A percentile compares a stretch with the other conserved stretches of the same genome.
Conservation (phyloP, 2,797 vertebrate species). For the Danio albolineatus region DNA sequence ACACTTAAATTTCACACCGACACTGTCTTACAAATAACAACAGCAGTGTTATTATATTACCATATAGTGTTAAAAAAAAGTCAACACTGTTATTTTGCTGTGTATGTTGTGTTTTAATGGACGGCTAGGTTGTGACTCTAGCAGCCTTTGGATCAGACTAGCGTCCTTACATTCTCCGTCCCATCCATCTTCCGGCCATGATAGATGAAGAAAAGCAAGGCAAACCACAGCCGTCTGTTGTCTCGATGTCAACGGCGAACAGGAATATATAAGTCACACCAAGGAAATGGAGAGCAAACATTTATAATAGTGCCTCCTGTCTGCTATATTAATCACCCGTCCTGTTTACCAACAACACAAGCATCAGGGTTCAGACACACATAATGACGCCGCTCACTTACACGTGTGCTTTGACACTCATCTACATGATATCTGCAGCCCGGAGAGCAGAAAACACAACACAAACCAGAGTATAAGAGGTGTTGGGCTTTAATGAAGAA, state of each 20-base stretch:
- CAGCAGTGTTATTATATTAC: no score
- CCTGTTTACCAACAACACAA: constrained; percentile 29
- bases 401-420: not conserved
- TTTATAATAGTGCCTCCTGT: constrained; percentile 59
- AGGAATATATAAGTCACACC: constrained; percentile 55
- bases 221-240: constrained; percentile 54
- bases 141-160: constrained; percentile 22
- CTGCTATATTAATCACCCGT: constrained; percentile 48
- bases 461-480: not conserved
- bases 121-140: constrained; percentile 11
- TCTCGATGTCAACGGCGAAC: constrained; percentile 51
- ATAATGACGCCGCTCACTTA: constrained; percentile 7
- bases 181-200: constrained; percentile 46
- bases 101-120: not conserved
- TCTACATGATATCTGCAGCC: not conserved
- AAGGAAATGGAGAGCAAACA: constrained; percentile 56
- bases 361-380: constrained; percentile 14
- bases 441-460: not conserved
- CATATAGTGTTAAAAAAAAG: no score
- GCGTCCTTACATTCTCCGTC: constrained; percentile 30
- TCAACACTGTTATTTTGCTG: constrained; percentile 9
- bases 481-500: not conserved
- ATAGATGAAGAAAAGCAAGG: constrained; percentile 55
- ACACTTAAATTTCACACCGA: no score
- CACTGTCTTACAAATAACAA: not conserved